These are phyloP conservation scores for Lasiurus borealis DNA, from an alignment of 2,113 vertebrate species.

Conservation along the genomic window DNA sequence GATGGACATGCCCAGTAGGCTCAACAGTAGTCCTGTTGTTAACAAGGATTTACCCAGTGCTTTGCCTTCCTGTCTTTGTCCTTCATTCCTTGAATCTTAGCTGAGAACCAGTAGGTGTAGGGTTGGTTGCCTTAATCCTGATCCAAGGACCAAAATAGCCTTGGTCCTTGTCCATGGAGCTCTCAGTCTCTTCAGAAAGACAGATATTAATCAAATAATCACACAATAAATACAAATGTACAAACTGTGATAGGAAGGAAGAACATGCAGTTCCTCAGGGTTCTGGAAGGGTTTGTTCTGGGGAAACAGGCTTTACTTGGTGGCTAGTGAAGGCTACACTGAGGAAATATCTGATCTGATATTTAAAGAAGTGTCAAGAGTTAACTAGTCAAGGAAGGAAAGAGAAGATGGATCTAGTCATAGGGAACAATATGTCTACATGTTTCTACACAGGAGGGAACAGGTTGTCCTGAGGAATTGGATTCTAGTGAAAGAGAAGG, in stretches of 20 bases:
- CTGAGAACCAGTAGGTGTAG: background rate
- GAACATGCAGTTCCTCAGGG: fast-evolving
- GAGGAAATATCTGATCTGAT: background rate
- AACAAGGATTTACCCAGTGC: fast-evolving
- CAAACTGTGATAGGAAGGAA: background rate
- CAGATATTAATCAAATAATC: background rate
- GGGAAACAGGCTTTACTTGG: background rate
- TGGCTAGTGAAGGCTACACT: background rate
- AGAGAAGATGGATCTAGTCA: fast-evolving
- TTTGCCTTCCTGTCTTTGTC: background rate
- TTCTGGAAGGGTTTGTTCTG: too few species aligned
- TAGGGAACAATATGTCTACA: fast-evolving
- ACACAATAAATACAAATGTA: background rate
- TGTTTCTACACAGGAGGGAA: fast-evolving
- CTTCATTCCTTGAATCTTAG: fast-evolving
- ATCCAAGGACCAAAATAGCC: background rate
- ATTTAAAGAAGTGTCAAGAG: background rate
- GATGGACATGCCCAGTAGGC: fast-evolving
- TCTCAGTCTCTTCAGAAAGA: background rate
- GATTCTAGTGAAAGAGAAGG: background rate
- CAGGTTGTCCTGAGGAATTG: fast-evolving
- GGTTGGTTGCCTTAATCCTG: background rate
- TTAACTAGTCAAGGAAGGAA: background rate
- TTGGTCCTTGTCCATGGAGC: background rate
- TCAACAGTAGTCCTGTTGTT: background rate